These are phyloP conservation scores for Trachymyrmex cornetzi DNA, from an alignment of 1,140 invertebrate genomes.

Conservation along the genomic window DNA sequence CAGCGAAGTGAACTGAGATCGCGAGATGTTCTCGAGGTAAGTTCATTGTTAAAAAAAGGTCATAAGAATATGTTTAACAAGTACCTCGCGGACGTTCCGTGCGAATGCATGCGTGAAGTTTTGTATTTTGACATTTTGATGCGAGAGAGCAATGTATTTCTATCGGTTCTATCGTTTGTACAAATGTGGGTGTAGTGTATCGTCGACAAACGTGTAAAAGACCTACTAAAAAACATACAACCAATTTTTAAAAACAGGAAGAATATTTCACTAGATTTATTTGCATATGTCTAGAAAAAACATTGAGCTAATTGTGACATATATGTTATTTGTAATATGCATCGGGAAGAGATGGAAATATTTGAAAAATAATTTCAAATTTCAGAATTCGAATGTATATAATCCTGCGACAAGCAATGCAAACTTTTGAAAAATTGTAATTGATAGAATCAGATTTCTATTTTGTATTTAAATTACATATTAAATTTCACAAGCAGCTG, in stretches of 20 bases:
- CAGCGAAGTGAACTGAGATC: conserved; percentile 40
- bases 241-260: background rate
- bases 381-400: background rate
- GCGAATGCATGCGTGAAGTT: conserved; percentile 58
- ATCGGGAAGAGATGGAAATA: background rate
- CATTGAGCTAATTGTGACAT: background rate
- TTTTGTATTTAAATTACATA: background rate
- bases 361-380: background rate
- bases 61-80: conserved; percentile 54
- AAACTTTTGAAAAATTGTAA: conserved; percentile 11
- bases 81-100: conserved; percentile 44
- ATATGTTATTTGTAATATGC: background rate
- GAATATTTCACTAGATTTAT: background rate
- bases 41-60: conserved; percentile 46
- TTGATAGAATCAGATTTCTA: background rate
- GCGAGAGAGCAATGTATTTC: conserved; percentile 49
- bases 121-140: conserved; percentile 68
- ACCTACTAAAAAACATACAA: background rate
- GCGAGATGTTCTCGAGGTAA: conserved; percentile 54
- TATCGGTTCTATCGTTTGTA: conserved; percentile 32
- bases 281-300: background rate
- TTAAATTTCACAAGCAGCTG: background rate
- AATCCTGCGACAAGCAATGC: background rate
- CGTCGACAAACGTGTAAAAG: conserved; percentile 23
- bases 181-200: conserved; percentile 20